Conservation (phyloP, 2,797 vertebrate genomes). For the Hemitrygon akajei region DNA sequence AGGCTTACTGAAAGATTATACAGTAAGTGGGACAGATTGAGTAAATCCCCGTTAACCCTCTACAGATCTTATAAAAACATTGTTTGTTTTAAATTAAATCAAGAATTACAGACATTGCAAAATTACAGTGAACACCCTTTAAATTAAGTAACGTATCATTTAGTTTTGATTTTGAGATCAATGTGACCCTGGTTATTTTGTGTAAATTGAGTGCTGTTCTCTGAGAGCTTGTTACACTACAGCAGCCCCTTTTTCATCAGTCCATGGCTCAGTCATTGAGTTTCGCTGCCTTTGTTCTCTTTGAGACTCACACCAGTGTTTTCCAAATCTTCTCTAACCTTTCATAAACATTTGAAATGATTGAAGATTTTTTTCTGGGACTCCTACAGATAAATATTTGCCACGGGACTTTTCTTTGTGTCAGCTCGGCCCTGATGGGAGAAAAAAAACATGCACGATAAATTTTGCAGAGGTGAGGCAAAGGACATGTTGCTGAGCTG, state of each 20-base stretch:
- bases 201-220: neutral
- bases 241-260: neutral
- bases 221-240: neutral
- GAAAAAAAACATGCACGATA: too few species aligned
- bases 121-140: neutral
- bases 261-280: neutral
- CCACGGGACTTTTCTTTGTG: neutral
- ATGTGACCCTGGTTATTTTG: neutral
- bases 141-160: neutral
- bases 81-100: neutral
- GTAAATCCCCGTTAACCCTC: neutral
- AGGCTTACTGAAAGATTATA: neutral
- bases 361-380: neutral
- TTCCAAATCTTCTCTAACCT: neutral
- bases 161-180: neutral
- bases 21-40: neutral
- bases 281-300: slow-evolving; percentile 8
- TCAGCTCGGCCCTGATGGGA: neutral
- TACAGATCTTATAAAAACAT: neutral
- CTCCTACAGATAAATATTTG: slow-evolving; percentile 19
- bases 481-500: neutral
- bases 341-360: neutral
- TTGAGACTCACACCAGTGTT: neutral
- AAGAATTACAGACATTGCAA: neutral
- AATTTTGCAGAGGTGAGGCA: neutral